These are phyloP conservation scores for Morelia viridis DNA, from an alignment of 2,797 vertebrate species.

Conservation along the genomic window DNA sequence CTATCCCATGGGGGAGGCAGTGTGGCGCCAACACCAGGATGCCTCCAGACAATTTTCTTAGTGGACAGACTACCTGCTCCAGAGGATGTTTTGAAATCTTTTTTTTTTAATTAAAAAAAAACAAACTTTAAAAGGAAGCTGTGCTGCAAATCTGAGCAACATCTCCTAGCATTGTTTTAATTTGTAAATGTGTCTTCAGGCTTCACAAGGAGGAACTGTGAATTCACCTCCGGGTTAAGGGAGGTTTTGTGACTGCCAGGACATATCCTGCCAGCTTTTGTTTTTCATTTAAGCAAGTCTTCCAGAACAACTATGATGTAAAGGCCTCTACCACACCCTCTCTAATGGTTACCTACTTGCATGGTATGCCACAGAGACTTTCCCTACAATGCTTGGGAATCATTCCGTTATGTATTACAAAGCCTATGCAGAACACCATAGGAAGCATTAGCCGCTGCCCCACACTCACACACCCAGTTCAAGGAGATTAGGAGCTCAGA, in stretches of 20 bases:
- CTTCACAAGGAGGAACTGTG: neutral
- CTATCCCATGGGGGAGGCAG: neutral
- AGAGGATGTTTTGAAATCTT: neutral
- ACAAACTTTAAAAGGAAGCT: too few species aligned
- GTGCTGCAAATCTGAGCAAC: neutral
- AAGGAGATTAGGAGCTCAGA: rapidly evolving
- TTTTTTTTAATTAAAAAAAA: too few species aligned
- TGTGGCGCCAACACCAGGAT: neutral
- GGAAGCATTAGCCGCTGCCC: neutral
- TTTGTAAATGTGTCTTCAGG: neutral
- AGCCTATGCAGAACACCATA: neutral
- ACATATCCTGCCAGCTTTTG: neutral
- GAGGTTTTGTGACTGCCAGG: neutral
- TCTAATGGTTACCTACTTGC: neutral
- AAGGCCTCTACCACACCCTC: neutral
- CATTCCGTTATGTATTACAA: neutral
- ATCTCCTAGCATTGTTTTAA: neutral
- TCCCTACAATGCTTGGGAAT: rapidly evolving
- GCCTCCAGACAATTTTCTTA: neutral
- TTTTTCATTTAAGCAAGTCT: neutral
- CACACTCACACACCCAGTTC: neutral
- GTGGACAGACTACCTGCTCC: neutral
- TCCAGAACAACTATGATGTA: neutral
- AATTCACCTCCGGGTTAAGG: neutral
- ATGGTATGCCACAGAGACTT: rapidly evolving